Evolutionary conservation across 2,888 invertebrate species (phyloP).

Genomic region (Thalpophila matura): DNA sequence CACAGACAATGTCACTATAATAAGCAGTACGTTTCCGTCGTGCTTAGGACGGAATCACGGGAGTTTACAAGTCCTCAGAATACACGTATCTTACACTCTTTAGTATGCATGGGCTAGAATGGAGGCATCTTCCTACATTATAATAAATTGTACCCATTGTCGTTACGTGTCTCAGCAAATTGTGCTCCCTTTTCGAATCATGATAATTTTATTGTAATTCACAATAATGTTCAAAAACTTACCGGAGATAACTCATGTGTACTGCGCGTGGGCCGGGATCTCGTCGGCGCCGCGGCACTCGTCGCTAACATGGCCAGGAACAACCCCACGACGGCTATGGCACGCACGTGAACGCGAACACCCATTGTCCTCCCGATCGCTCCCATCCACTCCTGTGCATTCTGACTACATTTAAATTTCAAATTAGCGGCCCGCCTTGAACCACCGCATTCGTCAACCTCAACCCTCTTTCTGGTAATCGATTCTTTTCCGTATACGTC

Average conservation of each 20-base stretch:
- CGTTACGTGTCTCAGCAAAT: constrained; percentile 51
- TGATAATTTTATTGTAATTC: constrained; percentile 36
- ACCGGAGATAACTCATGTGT: constrained; percentile 80
- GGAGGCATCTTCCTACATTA: constrained; percentile 65
- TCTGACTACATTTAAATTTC: constrained; percentile 84
- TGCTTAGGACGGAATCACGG: constrained; percentile 79
- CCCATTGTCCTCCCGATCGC: constrained; percentile 82
- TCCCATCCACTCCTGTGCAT: constrained; percentile 76
- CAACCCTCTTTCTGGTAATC: constrained; percentile 81
- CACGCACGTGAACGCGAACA: constrained; percentile 76
- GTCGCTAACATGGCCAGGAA: constrained; percentile 79
- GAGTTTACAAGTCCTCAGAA: constrained; percentile 79
- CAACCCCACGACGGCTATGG: constrained; percentile 76
- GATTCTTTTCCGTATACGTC: constrained; percentile 82
- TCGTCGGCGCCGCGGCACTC: constrained; percentile 78
- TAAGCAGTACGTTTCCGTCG: constrained; percentile 84
- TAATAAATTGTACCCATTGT: constrained; percentile 70
- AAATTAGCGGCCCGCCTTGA: constrained; percentile 82
- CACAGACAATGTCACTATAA: constrained; percentile 81
- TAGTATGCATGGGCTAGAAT: constrained; percentile 81
- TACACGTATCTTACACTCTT: constrained; percentile 75
- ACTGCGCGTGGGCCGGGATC: constrained; percentile 73
- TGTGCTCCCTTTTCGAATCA: constrained; percentile 49
- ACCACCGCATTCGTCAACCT: constrained; percentile 78
- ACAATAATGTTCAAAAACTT: constrained; percentile 67